phyloP scores from a whole-genome alignment of 2,113 vertebrate genomes.

The Alces alces region DNA sequence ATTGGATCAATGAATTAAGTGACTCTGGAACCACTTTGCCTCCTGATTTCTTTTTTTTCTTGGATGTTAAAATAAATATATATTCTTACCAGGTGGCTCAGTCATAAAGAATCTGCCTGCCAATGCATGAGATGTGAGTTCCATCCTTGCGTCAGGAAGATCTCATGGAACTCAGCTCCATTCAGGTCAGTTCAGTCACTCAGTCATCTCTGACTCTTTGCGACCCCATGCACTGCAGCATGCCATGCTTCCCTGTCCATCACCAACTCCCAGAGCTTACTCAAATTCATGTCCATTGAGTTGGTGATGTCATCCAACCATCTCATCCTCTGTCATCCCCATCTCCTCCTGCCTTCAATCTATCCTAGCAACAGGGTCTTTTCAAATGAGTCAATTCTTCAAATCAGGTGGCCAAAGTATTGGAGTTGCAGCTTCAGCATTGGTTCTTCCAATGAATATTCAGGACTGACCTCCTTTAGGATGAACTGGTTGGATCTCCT shows the following conservation, averaged over 20 bases:
- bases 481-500: background rate
- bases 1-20: background rate
- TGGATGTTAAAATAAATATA: background rate
- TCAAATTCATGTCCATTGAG: background rate
- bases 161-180: background rate
- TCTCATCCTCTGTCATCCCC: background rate
- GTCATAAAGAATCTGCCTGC: background rate
- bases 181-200: background rate
- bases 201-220: background rate
- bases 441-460: background rate
- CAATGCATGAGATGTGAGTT: background rate
- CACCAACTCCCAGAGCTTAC: background rate
- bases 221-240: background rate
- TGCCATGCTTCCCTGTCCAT: background rate
- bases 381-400: background rate
- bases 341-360: background rate
- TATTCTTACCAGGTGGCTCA: background rate
- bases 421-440: background rate
- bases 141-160: background rate
- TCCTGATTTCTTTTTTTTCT: background rate
- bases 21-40: background rate
- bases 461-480: background rate
- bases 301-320: background rate
- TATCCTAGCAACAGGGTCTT: background rate
- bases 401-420: background rate